A percentile compares a stretch with the other conserved stretches of the same genome.
Conservation (phyloP, 2,113 vertebrate species). For the Aplodontia rufa region DNA sequence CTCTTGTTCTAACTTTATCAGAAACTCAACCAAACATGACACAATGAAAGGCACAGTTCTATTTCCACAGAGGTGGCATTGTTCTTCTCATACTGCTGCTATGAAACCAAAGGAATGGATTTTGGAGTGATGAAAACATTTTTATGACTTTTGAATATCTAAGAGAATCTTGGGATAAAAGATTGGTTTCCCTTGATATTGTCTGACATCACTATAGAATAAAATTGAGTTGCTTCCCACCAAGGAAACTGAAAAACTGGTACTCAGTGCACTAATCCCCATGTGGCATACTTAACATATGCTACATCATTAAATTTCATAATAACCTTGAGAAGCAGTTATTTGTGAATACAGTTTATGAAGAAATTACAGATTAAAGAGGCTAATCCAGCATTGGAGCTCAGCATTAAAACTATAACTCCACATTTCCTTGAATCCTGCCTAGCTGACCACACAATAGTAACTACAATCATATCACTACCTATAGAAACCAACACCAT, state of each 20-base stretch:
- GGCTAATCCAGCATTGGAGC: not conserved
- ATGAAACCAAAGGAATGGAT: not conserved
- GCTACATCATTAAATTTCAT: not conserved
- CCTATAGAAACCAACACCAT: rapidly evolving
- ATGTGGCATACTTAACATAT: not conserved
- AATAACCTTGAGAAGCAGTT: not conserved
- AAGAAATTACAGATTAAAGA: not conserved
- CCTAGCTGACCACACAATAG: not conserved
- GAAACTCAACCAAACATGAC: not conserved
- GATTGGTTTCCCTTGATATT: not conserved
- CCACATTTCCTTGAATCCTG: not conserved
- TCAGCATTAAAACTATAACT: not conserved
- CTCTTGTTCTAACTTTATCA: not conserved
- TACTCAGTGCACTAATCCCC: not conserved
- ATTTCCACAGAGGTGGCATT: not conserved
- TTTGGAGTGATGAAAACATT: not conserved
- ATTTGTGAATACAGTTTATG: not conserved
- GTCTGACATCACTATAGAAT: not conserved
- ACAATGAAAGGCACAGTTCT: not conserved
- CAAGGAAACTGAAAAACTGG: not conserved
- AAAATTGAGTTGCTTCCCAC: not conserved
- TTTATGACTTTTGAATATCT: not conserved
- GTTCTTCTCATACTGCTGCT: not conserved
- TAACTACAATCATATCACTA: too few relatives aligned
- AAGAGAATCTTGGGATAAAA: not conserved